A percentile compares a stretch with the other conserved stretches of the same genome.
phyloP scores from a whole-genome alignment of 1,140 invertebrate genomes.

The Tetragonula clypearis region DNA sequence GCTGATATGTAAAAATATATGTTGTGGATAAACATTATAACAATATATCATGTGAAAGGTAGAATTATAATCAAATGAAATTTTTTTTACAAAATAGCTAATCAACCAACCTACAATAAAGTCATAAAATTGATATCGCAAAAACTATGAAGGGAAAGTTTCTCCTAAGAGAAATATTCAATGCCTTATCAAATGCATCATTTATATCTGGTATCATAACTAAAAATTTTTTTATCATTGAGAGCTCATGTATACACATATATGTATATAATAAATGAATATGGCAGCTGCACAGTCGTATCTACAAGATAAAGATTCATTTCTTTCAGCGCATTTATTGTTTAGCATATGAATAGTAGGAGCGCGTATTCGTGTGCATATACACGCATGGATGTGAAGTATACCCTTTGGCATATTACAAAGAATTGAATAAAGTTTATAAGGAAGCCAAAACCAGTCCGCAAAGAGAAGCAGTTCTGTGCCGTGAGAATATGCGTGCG shows the following conservation, averaged over 20 bases:
- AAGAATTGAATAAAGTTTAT: constrained; percentile 81
- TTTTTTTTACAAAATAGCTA: background rate
- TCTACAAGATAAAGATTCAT: constrained; percentile 77
- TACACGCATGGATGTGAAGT: constrained; percentile 53
- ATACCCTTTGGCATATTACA: constrained; percentile 78
- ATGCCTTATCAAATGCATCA: constrained; percentile 35
- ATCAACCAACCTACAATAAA: background rate
- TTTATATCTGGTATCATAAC: constrained; percentile 41
- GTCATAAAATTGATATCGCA: background rate
- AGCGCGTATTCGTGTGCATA: background rate
- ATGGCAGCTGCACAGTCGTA: constrained; percentile 45
- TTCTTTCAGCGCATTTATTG: constrained; percentile 78
- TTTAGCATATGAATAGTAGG: constrained; percentile 79
- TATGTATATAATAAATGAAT: background rate
- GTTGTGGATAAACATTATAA: background rate
- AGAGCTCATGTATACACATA: background rate
- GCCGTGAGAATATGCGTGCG: constrained; percentile 59
- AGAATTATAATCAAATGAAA: background rate
- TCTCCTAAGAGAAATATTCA: constrained; percentile 22
- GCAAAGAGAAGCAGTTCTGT: constrained; percentile 60
- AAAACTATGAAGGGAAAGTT: background rate
- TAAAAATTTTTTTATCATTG: constrained; percentile 19
- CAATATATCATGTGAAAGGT: no score
- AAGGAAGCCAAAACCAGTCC: constrained; percentile 77
- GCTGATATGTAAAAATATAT: background rate